Evolutionary conservation across 1,140 invertebrate genomes (phyloP).

Genomic region (Arion vulgaris): DNA sequence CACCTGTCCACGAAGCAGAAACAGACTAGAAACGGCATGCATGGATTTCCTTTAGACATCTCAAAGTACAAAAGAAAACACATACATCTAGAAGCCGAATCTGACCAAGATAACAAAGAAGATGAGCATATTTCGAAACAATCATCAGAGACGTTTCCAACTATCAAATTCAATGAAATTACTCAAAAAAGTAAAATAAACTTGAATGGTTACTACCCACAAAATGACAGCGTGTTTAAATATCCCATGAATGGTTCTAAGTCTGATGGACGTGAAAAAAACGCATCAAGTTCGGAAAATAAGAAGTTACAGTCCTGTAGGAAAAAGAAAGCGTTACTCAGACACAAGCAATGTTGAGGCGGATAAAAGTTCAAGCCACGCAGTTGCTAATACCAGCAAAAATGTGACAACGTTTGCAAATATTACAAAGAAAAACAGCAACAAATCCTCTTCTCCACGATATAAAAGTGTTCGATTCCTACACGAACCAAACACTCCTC

Average conservation of each 20-base stretch:
- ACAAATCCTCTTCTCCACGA: neutral
- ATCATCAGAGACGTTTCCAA: neutral
- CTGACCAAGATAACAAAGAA: neutral
- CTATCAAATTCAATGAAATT: neutral
- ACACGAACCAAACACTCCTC: neutral
- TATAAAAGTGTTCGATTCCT: neutral
- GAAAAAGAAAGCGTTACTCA: no score
- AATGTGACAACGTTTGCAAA: no score
- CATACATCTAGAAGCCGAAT: neutral
- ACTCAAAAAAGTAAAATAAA: neutral
- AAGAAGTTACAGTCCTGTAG: no score
- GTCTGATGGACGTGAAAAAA: no score
- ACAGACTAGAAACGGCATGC: neutral
- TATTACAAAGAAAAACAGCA: neutral
- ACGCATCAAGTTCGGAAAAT: no score
- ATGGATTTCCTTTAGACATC: neutral
- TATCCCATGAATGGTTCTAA: no score
- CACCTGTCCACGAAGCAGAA: neutral
- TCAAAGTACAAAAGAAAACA: neutral
- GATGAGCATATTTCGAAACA: neutral
- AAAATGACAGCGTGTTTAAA: no score
- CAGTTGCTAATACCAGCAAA: no score
- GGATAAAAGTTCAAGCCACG: no score
- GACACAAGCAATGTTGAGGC: no score
- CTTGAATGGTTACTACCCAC: no score